Base-by-base conservation (phyloP, 2,888 invertebrate genomes). In the Gymnocheta viridis region DNA sequence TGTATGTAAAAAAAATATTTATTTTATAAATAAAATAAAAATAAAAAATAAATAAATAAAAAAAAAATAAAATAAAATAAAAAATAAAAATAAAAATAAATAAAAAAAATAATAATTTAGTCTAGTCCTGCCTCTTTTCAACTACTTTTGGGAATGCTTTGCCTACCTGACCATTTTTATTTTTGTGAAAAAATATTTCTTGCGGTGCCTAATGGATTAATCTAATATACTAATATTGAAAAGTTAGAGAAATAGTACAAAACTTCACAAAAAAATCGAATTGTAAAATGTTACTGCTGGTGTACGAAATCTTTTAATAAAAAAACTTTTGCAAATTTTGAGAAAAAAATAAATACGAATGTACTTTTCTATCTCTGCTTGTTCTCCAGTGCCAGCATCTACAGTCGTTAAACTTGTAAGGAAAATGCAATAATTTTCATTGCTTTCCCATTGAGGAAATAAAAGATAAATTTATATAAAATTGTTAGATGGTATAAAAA, bases 241-340 rank as follows among this genome's bases (percentile, higher is more conserved):
- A 58, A 67, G 19, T 35, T 14, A 66, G 27, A 19, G 6, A 29
- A 41, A n/a, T 44, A 70, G 27, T 14, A 67, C 4, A 44, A 5
- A 78, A 78, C 22, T 69, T 78, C 62, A 24, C 29, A n/a, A 54
- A 66, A 19, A 77, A 58, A 72, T 77, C 67, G 60, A 82, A 73
- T 73, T 67, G 82, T 78, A 82, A 82, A 78, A 67, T 73, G 74
- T 74, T 74, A 54, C 69, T 44, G 27, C 44, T 62, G 44, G 44
- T 74, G 54, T 62, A 62, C 44, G 44, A 74, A 81, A 74, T 69
- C 51, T 81, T 74, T 58, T 44, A 64, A 56, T 44, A 56, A 51
- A 60, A 60, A 79, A 79, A 74, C 41, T 80, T 66, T 22, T 24
- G 29, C 12, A 60, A 66, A 58, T 44, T 27, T 62, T 24, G 0